These are phyloP conservation scores for Nineta flava DNA, from an alignment of 2,888 invertebrate species.

Conservation along the genomic window DNA sequence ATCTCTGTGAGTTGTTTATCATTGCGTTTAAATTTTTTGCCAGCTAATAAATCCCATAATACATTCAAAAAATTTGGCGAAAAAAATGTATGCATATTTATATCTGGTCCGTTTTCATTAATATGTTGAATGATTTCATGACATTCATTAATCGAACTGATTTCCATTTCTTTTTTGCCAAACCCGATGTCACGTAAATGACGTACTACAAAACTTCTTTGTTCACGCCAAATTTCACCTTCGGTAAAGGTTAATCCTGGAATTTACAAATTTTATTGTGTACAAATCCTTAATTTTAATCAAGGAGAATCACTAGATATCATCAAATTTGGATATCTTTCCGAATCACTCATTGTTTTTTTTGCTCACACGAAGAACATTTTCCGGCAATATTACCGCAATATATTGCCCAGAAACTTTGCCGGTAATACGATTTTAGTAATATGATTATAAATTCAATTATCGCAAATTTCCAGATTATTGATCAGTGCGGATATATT, in stretches of 20 bases:
- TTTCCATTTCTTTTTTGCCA: slow-evolving; percentile 31
- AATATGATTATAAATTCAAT: no score
- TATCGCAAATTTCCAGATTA: no score
- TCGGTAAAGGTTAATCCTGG: slow-evolving; percentile 41
- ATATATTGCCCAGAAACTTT: no score
- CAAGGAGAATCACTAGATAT: no score
- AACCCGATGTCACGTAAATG: slow-evolving; percentile 34
- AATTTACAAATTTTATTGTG: no score
- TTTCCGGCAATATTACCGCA: no score
- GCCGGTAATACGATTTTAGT: no score
- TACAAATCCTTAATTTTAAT: no score
- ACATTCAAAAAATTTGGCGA: slow-evolving; percentile 45
- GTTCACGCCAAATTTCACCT: slow-evolving; percentile 34
- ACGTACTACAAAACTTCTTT: slow-evolving; percentile 33
- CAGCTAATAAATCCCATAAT: slow-evolving; percentile 43
- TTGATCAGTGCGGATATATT: no score
- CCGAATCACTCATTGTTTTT: no score
- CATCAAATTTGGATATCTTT: slow-evolving; percentile 36
- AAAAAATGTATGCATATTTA: slow-evolving; percentile 24
- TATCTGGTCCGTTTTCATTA: slow-evolving; percentile 14
- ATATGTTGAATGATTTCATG: slow-evolving; percentile 24
- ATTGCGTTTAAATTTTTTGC: slow-evolving; percentile 27
- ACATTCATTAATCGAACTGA: slow-evolving; percentile 33
- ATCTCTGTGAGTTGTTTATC: slow-evolving; percentile 29
- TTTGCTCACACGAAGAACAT: no score